These are phyloP conservation scores for Odontothrips loti DNA, from an alignment of 2,888 invertebrate species.

Conservation along the genomic window DNA sequence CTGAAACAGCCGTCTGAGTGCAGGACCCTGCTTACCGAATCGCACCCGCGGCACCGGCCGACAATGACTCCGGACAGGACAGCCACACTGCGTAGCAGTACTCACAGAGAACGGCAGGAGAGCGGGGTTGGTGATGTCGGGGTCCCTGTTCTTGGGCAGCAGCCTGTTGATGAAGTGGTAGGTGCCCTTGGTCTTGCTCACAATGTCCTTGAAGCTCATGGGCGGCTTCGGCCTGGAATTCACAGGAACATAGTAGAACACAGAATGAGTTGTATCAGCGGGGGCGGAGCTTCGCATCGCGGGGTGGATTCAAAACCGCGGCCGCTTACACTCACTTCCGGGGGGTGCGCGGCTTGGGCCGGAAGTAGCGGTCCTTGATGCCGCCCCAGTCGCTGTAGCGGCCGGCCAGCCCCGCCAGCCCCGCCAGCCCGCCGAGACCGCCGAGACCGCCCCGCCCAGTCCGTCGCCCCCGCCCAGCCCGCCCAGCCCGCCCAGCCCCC, in stretches of 20 bases:
- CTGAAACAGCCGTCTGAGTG: neutral
- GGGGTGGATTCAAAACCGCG: no score
- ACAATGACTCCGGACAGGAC: neutral
- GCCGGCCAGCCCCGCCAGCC: neutral
- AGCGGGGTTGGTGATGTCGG: slow-evolving; percentile 12
- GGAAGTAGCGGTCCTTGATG: slow-evolving; percentile 22
- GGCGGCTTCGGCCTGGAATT: neutral
- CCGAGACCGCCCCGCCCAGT: neutral
- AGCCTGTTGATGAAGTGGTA: slow-evolving; percentile 24
- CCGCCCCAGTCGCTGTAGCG: slow-evolving; percentile 14
- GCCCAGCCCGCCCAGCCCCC: neutral
- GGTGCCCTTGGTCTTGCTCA: neutral
- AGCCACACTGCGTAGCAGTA: no score
- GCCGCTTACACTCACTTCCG: neutral
- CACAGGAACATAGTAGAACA: neutral
- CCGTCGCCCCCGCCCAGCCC: neutral
- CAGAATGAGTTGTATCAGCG: neutral
- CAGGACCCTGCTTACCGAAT: no score
- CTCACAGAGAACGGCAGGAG: slow-evolving; percentile 8
- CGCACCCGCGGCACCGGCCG: neutral
- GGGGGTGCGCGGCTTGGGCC: neutral
- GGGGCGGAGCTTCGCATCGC: neutral
- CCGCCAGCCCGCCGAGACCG: neutral
- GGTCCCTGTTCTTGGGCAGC: neutral
- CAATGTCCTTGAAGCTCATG: slow-evolving; percentile 13